phyloP scores from a whole-genome alignment of 2,113 vertebrate genomes.

The Illadopsis cleaveri region DNA sequence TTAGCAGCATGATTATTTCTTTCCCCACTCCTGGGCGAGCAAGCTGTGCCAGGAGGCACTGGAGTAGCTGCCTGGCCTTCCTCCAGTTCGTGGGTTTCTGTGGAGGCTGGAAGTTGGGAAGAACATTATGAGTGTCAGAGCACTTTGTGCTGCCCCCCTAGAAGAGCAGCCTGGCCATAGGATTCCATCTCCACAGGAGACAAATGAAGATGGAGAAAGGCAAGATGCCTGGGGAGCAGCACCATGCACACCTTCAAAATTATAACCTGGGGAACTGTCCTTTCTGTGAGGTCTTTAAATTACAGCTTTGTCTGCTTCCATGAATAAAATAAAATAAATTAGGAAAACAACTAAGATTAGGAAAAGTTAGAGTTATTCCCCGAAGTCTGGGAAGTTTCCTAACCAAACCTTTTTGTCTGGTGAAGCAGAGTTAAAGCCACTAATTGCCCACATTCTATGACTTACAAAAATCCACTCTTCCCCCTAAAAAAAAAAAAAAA shows the following conservation, averaged over 20 bases:
- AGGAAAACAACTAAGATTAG: neutral
- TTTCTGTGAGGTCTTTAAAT: neutral
- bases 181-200: neutral
- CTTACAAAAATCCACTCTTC: neutral
- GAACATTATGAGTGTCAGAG: neutral
- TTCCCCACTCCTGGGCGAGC: neutral
- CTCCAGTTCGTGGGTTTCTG: neutral
- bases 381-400: neutral
- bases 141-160: neutral
- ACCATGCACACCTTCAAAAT: neutral
- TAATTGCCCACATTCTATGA: neutral
- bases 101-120: neutral
- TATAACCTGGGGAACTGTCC: neutral
- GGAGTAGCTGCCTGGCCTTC: constrained; percentile 9
- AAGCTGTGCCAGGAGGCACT: neutral
- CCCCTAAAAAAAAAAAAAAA: too few species aligned
- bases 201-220: neutral
- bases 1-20: constrained; percentile 24
- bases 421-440: neutral
- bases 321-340: neutral
- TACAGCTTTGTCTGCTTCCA: neutral
- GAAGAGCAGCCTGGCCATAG: neutral
- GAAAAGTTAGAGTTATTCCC: neutral
- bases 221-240: rapidly evolving
- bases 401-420: neutral